Base-by-base conservation (phyloP, 2,888 invertebrate genomes). In the Drosophila birchii region DNA sequence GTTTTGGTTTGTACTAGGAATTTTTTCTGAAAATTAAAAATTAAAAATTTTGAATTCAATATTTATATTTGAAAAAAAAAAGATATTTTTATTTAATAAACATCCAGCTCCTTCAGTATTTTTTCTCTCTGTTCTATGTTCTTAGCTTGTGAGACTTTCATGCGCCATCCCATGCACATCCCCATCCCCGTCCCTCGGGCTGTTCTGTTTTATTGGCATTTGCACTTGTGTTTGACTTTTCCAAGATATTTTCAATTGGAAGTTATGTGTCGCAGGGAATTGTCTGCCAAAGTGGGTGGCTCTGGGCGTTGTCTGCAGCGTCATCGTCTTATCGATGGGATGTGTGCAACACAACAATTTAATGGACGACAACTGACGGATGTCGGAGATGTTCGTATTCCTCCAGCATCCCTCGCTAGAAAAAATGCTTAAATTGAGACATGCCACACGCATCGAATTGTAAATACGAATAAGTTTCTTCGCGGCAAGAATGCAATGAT, bases 201-300 rank as follows among this genome's bases (percentile, higher is more conserved):
- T 51, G n/a, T 69, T 54, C 77, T 76, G 70, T 80, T 76, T 85
- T 87, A 88, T 88, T 78, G 82, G 62, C 78, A 78, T 81, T 70
- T 76, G 70, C 78, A 75, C 67, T 88, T 84, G 75, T 71, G 75
- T 77, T 80, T 84, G 78, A 81, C 82, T 82, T 80, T 75, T 56
- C 79, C 51, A 45, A 82, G 86, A 87, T 80, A 89, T 87, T 85
- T 87, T 78, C 71, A 78, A 84, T 81, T 81, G 73, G 70, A 84
- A 78, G 68, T 70, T 69, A 43, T 70, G 68, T 45, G 67, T 66
- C 57, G 47, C 55, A 59, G 49, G 67, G 54, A 63, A 60, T 45
- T 64, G 66, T 49, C 64, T 36, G 41, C 34, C 47, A 41, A 11
- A 41, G 68, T 56, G 68, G 67, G 56, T 47, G 57, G 51, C n/a